Percentiles rank a stretch among this genome's conserved stretches.
Conservation (phyloP, 2,888 invertebrate species). For the Ischnus inquisitorius region DNA sequence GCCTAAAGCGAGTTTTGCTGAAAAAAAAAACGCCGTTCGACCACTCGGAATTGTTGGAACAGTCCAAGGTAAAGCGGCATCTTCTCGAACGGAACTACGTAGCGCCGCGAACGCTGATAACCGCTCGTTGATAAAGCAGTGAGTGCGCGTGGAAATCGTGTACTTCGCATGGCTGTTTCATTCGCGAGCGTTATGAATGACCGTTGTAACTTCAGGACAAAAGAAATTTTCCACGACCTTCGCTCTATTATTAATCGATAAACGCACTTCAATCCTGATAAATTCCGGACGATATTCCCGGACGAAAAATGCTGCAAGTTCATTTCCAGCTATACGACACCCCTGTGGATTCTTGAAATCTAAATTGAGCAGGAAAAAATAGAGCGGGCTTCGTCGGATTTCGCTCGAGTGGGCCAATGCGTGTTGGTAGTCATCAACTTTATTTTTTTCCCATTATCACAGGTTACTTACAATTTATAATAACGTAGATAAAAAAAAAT, state of each 20-base stretch:
- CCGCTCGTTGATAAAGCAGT: constrained; percentile 49
- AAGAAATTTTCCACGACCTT: too few species aligned
- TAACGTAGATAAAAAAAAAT: constrained; percentile 56
- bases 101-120: constrained; percentile 14
- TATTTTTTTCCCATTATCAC: constrained; percentile 78
- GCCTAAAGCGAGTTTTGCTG: constrained; percentile 13
- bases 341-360: too few species aligned
- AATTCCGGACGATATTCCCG: too few species aligned
- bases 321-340: too few species aligned
- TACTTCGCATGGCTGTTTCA: too few species aligned
- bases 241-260: too few species aligned
- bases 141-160: neutral
- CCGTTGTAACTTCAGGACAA: too few species aligned
- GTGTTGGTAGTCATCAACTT: constrained; percentile 10
- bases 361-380: too few species aligned
- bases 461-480: constrained; percentile 77
- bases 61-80: constrained; percentile 36
- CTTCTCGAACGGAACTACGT: constrained; percentile 24
- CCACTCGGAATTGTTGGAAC: constrained; percentile 39
- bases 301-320: too few species aligned
- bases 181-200: too few species aligned
- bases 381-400: too few species aligned
- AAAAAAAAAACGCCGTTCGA: neutral
- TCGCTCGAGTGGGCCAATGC: neutral
- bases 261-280: too few species aligned